These are phyloP conservation scores for Platysteira castanea DNA, from an alignment of 2,113 vertebrate species.

Conservation along the genomic window DNA sequence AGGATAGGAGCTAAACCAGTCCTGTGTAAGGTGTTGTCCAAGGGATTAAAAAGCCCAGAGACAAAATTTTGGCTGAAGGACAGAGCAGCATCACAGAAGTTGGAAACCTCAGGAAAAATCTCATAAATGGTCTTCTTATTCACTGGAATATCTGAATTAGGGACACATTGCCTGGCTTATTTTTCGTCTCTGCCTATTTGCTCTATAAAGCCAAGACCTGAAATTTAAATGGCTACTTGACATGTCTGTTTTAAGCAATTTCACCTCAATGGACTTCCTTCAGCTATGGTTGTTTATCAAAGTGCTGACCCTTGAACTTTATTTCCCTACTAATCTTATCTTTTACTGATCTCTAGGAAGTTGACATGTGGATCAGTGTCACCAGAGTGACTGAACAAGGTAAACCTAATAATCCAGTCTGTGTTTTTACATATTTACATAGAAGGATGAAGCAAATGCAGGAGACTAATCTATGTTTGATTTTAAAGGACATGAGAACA, in stretches of 20 bases:
- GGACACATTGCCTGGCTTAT: neutral
- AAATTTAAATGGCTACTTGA: conserved; percentile 1
- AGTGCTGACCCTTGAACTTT: neutral
- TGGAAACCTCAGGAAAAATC: neutral
- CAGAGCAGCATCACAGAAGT: neutral
- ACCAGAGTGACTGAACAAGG: conserved; percentile 1
- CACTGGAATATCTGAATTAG: neutral
- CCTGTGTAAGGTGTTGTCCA: neutral
- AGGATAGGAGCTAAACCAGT: neutral
- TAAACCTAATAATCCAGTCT: conserved; percentile 23
- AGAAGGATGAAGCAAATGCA: neutral
- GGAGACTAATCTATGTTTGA: neutral
- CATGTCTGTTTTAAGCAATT: neutral
- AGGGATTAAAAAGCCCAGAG: neutral
- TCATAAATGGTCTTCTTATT: neutral
- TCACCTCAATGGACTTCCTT: neutral
- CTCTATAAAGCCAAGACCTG: neutral
- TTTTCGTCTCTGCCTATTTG: neutral
- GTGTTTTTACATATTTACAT: conserved; percentile 36
- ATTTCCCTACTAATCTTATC: conserved; percentile 45
- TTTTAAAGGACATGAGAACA: conserved; percentile 3
- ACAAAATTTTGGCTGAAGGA: neutral
- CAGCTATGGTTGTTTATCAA: neutral
- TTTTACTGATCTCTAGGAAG: neutral
- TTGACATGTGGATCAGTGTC: conserved; percentile 2